Base-by-base conservation (phyloP, 2,113 vertebrate genomes). In the Thryonomys swinderianus region DNA sequence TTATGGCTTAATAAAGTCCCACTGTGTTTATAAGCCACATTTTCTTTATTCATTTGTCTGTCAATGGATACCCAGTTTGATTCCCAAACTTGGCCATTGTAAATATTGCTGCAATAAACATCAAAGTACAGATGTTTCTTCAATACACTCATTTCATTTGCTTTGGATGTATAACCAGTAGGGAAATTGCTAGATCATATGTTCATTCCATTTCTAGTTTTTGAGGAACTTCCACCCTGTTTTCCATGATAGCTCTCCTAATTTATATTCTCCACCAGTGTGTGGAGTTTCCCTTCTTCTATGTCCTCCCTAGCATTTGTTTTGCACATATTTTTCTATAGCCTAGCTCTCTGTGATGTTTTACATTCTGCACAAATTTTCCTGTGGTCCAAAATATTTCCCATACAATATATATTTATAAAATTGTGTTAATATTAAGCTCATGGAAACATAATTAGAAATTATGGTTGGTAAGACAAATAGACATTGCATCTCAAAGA, bases 361-460 rank as follows among this genome's bases (percentile, higher is more conserved):
- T 90, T 74, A 90, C 69, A 67, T 73, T 89, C 74, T 62, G 51
- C 30, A 57, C 45, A 21, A 81, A 3, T 40, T 95, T 64, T 76
- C 13, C 57, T 79, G 59, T 74, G 62, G 92, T 16, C 18, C 67
- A 8, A 62, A 73, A 80, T 79, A 45, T 74, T 93, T 85, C 30
- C 27, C 82, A 20, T 45, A 12, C 14, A 78, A 34, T 62, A 48
- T 57, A 7, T 78, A 37, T 78, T 14, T 34, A 34, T 17, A 51
- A 79, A 64, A 61, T 84, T 62, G 79, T 61, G 66, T 94, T 74
- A 81, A 34, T 85, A 85, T 76, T 87, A 85, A 18, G n/a, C 84
- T 92, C 20, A 10, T 5, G 57, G 81, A 91, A 89, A 80, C 13
- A 57, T 73, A 59, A 42, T 40, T 87, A 94, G n/a, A 21, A 81